phyloP scores from a whole-genome alignment of 2,888 invertebrate genomes.

The Pseudococcus viburni region DNA sequence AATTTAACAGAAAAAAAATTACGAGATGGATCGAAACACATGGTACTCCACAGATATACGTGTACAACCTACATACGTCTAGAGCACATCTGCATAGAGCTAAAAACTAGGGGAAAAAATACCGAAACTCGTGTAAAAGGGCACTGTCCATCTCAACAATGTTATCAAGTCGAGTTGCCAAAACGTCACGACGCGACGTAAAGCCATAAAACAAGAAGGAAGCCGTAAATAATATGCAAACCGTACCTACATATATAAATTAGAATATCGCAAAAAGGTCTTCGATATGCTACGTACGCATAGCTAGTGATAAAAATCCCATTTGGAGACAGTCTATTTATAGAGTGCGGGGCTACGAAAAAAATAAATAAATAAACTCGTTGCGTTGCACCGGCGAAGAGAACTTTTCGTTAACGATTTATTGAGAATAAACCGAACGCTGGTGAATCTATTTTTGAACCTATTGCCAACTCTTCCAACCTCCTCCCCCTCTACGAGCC shows the following conservation, averaged over 20 bases:
- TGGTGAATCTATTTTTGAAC: slow-evolving; percentile 65
- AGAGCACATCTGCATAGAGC: too few species aligned
- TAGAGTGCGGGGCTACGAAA: slow-evolving; percentile 24
- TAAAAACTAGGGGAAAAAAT: neutral
- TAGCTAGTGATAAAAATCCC: slow-evolving; percentile 40
- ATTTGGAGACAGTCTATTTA: slow-evolving; percentile 61
- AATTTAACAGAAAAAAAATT: neutral
- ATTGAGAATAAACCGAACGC: slow-evolving; percentile 64
- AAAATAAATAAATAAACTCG: slow-evolving; percentile 61
- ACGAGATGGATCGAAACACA: neutral
- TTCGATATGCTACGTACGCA: neutral
- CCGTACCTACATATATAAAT: neutral
- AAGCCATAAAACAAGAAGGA: slow-evolving; percentile 7
- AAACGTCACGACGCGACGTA: slow-evolving; percentile 24
- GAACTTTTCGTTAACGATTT: slow-evolving; percentile 63
- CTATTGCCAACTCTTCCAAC: neutral
- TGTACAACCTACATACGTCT: too few species aligned
- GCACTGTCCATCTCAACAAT: slow-evolving; percentile 33
- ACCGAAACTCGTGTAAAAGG: neutral
- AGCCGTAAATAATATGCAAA: slow-evolving; percentile 37
- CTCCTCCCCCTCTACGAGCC: neutral
- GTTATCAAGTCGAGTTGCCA: slow-evolving; percentile 27
- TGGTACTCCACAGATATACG: too few species aligned
- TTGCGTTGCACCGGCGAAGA: slow-evolving; percentile 43
- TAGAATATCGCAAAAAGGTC: slow-evolving; percentile 34